Conservation (phyloP, 2,797 vertebrate species). For the Lerista edwardsae region DNA sequence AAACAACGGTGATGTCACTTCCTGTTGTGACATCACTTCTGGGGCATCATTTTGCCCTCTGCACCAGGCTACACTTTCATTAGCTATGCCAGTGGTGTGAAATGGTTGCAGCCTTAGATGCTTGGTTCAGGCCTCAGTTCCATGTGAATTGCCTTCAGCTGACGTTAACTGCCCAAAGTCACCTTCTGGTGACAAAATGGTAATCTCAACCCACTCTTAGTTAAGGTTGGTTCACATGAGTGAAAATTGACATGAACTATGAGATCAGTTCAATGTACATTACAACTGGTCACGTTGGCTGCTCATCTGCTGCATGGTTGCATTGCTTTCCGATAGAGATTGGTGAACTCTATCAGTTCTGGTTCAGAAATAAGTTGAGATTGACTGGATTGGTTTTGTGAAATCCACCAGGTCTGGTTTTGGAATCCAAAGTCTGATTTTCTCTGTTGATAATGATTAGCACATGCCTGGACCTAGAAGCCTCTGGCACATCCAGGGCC, state of each 20-base stretch:
- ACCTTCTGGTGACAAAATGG: neutral
- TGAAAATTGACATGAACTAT: neutral
- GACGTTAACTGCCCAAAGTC: neutral
- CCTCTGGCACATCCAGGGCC: too few relatives aligned
- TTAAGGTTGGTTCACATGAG: neutral
- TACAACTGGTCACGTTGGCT: neutral
- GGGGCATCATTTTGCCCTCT: too few relatives aligned
- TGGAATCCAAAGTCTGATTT: neutral
- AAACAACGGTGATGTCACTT: too few relatives aligned
- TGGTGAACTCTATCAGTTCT: constrained; percentile 1
- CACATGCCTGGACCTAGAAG: neutral
- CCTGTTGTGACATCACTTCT: too few relatives aligned
- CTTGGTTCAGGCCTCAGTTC: neutral
- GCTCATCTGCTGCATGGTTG: neutral
- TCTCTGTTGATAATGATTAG: neutral
- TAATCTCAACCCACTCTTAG: neutral
- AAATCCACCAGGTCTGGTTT: neutral
- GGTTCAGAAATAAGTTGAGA: constrained; percentile 17
- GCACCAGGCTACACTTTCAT: too few relatives aligned
- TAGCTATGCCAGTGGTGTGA: too few relatives aligned
- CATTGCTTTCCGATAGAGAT: constrained; percentile 13
- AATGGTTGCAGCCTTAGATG: neutral
- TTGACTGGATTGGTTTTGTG: neutral
- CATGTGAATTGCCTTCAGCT: neutral
- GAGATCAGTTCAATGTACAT: constrained; percentile 1